Base-by-base conservation (phyloP, 2,888 invertebrate genomes). In the Agriotes lineatus region DNA sequence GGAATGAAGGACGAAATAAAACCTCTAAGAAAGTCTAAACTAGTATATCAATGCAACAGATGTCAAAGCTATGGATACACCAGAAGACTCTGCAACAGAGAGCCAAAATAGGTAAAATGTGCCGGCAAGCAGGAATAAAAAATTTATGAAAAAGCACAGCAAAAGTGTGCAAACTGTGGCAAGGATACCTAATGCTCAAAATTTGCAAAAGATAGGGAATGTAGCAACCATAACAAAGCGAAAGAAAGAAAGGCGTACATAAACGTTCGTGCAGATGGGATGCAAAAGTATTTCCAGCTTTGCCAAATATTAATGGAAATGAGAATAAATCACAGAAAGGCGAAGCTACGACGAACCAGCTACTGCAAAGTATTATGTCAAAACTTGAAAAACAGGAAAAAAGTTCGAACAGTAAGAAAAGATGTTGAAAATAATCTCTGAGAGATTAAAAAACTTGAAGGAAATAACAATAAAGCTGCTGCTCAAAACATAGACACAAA, bases 381-480 rank as follows among this genome's bases (percentile, higher is more conserved):
- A 39, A 39, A 39, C 14, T 6, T 10, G 39, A 39, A 39, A 7
- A 39, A 39, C 5, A 5, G 39, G 39, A 39, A 39, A 39, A 39
- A 10, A 39, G 10, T 3, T 39, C 14, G 14, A 39, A n/a, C n/a
- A 39, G 14, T 4, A 39, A 39, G 39, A 39, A 39, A 39, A 39
- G 39, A 39, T 39, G 39, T 39, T 39, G 4, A 14, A 39, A n/a
- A 39, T 7, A 10, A 39, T 39, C 10, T 7, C n/a, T 3, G 39
- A 39, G 39, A 39, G 39, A 39, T 39, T 39, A 39, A 39, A 7
- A 39, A 12, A 39, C 4, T 39, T 39, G 3, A n/a, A 54, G 12
- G 16, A 19, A 54, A 54, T 54, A 54, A 35, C 35, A 35, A 25
- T 54, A 54, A 35, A 54, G 18, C 37, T 35, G 54, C 54, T 35